phyloP scores from a whole-genome alignment of 2,888 invertebrate species.

The Dolomedes plantarius region DNA sequence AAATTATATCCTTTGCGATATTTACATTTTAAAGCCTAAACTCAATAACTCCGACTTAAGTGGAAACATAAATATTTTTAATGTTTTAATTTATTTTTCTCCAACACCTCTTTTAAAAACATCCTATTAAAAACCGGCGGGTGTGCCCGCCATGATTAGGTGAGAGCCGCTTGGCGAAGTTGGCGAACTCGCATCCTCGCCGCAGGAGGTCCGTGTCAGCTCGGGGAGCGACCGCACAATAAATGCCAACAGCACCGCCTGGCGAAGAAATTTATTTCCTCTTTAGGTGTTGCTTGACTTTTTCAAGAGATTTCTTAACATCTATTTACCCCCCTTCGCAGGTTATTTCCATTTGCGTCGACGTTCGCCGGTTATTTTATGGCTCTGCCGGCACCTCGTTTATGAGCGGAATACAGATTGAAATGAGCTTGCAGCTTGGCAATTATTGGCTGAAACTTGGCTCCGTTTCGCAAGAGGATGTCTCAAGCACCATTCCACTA shows the following conservation, averaged over 20 bases:
- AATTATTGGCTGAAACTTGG: conserved; percentile 18
- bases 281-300: conserved; percentile 38
- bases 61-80: conserved; percentile 5
- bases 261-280: conserved; percentile 49
- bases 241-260: conserved; percentile 37
- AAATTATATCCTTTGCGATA: not conserved
- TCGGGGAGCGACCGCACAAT: conserved; percentile 4
- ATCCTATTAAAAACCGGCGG: conserved; percentile 18
- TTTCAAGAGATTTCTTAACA: conserved; percentile 27
- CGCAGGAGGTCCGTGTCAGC: conserved; percentile 25
- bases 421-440: conserved; percentile 24
- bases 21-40: not conserved
- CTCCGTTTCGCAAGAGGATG: too few relatives aligned
- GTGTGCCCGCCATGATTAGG: conserved; percentile 31
- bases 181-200: conserved; percentile 24
- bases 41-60: not conserved
- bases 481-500: too few relatives aligned
- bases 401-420: conserved; percentile 46
- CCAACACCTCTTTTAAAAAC: conserved; percentile 6
- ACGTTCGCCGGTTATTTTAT: conserved; percentile 19
- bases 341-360: conserved; percentile 21
- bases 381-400: conserved; percentile 16
- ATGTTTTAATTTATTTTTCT: not conserved
- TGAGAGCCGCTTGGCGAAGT: conserved; percentile 11
- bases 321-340: conserved; percentile 33